Percentiles rank a stretch among this genome's conserved stretches.
phyloP scores from a whole-genome alignment of 2,888 invertebrate species.

The Leptopilina syphax region DNA sequence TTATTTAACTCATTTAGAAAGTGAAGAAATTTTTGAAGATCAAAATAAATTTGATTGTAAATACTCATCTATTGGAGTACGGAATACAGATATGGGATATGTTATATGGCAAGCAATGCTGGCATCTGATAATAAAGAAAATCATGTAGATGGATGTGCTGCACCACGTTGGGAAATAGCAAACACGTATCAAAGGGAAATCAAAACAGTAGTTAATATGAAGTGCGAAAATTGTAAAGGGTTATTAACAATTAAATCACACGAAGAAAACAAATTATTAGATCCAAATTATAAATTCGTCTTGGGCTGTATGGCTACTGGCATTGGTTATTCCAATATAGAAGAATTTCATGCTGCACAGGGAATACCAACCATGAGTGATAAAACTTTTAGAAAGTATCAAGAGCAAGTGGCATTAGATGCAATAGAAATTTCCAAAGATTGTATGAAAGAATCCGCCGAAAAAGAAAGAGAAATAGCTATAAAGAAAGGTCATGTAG shows the following conservation, averaged over 20 bases:
- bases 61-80: neutral
- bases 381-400: neutral
- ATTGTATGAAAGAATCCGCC: neutral
- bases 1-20: neutral
- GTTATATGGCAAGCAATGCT: neutral
- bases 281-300: neutral
- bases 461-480: neutral
- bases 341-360: neutral
- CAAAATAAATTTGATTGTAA: neutral
- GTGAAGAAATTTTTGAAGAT: neutral
- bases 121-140: neutral
- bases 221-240: neutral
- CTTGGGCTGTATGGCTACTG: neutral
- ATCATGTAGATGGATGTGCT: neutral
- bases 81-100: neutral
- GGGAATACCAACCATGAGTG: conserved; percentile 1
- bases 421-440: neutral
- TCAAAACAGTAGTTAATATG: neutral
- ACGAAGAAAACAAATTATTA: neutral
- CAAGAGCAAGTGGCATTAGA: neutral
- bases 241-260: neutral
- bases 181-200: neutral
- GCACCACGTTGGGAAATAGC: neutral
- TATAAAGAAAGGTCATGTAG: conserved; percentile 33
- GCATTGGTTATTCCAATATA: neutral